Percentiles rank a stretch among this genome's conserved stretches.
These are phyloP conservation scores for Eumaeus atala DNA, from an alignment of 1,140 invertebrate genomes.

Conservation along the genomic window DNA sequence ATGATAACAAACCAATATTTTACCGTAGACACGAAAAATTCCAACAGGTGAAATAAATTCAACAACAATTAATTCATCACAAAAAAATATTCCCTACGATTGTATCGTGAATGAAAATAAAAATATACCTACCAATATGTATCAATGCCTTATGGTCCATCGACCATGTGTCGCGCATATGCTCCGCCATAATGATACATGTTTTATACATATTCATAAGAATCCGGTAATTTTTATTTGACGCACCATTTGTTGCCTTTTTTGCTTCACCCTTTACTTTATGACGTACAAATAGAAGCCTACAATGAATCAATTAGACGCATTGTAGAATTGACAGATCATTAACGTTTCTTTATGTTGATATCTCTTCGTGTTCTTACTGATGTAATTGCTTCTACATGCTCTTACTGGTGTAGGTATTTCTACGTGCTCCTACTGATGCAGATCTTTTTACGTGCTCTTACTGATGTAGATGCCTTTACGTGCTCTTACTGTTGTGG, in stretches of 20 bases:
- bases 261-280: conserved; percentile 45
- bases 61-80: conserved; percentile 3
- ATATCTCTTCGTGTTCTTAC: no score
- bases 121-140: conserved; percentile 41
- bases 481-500: no score
- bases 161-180: conserved; percentile 59
- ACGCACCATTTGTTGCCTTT: conserved; percentile 45
- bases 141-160: conserved; percentile 51
- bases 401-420: no score
- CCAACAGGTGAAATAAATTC: no score
- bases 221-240: conserved; percentile 46
- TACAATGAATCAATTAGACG: conserved; percentile 40
- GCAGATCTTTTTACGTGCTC: no score
- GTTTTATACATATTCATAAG: conserved; percentile 45
- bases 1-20: no score
- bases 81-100: conserved; percentile 19
- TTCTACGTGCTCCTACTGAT: no score
- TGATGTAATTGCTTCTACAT: no score
- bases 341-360: no score
- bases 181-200: conserved; percentile 42
- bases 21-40: no score
- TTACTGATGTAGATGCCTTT: no score
- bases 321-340: conserved; percentile 23
- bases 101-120: conserved; percentile 39
- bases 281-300: conserved; percentile 37